A percentile compares a stretch with the other conserved stretches of the same genome.
phyloP scores from a whole-genome alignment of 1,140 invertebrate genomes.

The Drosophila ficusphila region DNA sequence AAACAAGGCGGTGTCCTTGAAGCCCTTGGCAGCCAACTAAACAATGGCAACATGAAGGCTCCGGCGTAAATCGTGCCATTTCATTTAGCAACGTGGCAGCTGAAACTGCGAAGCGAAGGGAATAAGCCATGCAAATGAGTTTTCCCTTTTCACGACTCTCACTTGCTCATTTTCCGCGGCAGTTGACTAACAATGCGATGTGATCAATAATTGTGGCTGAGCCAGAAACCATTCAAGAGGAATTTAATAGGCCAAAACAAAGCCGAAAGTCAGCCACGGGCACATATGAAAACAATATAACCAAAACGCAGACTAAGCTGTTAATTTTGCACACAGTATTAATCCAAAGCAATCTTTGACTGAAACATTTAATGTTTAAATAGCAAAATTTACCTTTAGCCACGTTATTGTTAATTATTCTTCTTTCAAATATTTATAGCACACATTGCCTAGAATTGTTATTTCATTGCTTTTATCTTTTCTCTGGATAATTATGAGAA shows the following conservation, averaged over 20 bases:
- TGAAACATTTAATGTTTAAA: too few species aligned
- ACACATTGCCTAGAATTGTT: slow-evolving; percentile 13
- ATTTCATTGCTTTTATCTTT: background rate
- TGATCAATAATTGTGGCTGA: slow-evolving; percentile 20
- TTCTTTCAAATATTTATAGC: background rate
- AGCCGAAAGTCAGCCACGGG: background rate
- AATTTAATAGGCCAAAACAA: background rate
- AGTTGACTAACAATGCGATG: slow-evolving; percentile 7
- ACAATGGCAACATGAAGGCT: slow-evolving; percentile 52
- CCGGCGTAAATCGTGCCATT: slow-evolving; percentile 53
- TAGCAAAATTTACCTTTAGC: too few species aligned
- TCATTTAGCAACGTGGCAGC: slow-evolving; percentile 30
- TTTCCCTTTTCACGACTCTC: slow-evolving; percentile 41
- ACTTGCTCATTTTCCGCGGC: slow-evolving; percentile 12
- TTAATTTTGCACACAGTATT: background rate
- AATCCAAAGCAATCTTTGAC: background rate
- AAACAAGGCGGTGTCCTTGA: slow-evolving; percentile 43
- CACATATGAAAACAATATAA: background rate
- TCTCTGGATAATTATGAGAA: background rate
- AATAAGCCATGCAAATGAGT: slow-evolving; percentile 46
- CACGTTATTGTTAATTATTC: too few species aligned
- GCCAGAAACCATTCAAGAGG: background rate
- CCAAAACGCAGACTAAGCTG: background rate
- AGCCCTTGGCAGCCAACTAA: slow-evolving; percentile 35
- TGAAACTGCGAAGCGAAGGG: slow-evolving; percentile 18